Base-by-base conservation (phyloP, 2,888 invertebrate species). In the Laothoe populi region DNA sequence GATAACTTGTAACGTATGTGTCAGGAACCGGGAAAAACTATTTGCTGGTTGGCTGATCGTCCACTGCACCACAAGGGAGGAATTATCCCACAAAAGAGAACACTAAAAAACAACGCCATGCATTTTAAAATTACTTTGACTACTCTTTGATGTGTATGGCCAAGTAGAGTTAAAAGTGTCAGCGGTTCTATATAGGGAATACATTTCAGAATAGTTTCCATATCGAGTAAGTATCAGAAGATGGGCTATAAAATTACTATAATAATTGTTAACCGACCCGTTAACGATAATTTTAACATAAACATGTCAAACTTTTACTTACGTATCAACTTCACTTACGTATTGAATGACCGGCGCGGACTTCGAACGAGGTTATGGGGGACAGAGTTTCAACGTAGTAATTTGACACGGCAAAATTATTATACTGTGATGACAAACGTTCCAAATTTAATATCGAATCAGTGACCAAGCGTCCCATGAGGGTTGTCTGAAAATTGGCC, bases 321-420 rank as follows among this genome's bases (percentile, higher is more conserved):
- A 65, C 65, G 73, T 73, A 72, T 72, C 74, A 70, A 69, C 74
- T 66, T 66, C 67, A 61, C 24, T 48, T 49, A 19, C 19, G 26
- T 40, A 61, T 21, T 13, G 24, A 16, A 19, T 16, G 40, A 65
- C 70, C 75, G 53, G 35, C 7, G 7, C 31, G 53, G 53, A 35
- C 8, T 53, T 13, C 11, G 53, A 2, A 11, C n/a, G 35, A 1
- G 16, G 1, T 35, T 1, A 19, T 16, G 16, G 53, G 24, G 48
- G 48, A 19, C 19, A 44, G 44, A 19, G 16, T n/a, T 8, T 26
- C n/a, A n/a, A n/a, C n/a, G n/a, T n/a, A n/a, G n/a, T n/a, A n/a
- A n/a, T n/a, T n/a, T n/a, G n/a, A n/a, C n/a, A n/a, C n/a, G n/a
- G n/a, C n/a, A n/a, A n/a, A n/a, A n/a, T n/a, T n/a, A n/a, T n/a